Evolutionary conservation across 2,797 vertebrate species (phyloP).

Genomic region (Periophthalmus magnuspinnatus): DNA sequence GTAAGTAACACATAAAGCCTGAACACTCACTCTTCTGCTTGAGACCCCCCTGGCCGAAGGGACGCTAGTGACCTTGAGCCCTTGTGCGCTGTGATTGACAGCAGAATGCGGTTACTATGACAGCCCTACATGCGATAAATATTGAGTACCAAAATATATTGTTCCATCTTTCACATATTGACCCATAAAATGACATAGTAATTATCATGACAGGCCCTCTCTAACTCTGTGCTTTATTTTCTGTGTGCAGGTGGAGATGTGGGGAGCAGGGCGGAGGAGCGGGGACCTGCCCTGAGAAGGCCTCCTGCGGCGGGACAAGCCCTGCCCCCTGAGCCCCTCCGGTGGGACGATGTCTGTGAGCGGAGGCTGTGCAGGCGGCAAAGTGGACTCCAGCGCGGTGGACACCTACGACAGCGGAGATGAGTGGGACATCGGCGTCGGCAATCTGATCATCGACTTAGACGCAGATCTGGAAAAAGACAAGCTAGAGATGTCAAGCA

Average conservation of each 20-base stretch:
- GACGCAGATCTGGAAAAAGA: slow-evolving; percentile 99
- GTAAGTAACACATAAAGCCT: too few species aligned
- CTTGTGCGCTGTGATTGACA: too few species aligned
- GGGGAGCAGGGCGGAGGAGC: slow-evolving; percentile 70
- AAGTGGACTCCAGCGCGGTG: slow-evolving; percentile 99
- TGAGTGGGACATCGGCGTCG: slow-evolving; percentile 99
- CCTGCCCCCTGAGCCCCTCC: slow-evolving; percentile 70
- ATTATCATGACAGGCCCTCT: not conserved
- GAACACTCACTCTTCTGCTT: too few species aligned
- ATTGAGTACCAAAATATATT: too few species aligned
- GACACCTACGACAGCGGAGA: slow-evolving; percentile 99
- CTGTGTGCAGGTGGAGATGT: slow-evolving; percentile 74
- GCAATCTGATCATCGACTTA: slow-evolving; percentile 99
- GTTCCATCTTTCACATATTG: too few species aligned
- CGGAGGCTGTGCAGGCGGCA: slow-evolving; percentile 99
- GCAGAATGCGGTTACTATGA: too few species aligned
- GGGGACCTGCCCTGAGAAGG: slow-evolving; percentile 68
- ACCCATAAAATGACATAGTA: too few species aligned
- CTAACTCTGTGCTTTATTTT: not conserved
- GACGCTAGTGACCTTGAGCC: too few species aligned
- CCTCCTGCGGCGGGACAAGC: slow-evolving; percentile 61
- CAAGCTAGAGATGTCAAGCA: slow-evolving; percentile 99
- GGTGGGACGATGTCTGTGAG: slow-evolving; percentile 98
- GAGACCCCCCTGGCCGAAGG: too few species aligned
- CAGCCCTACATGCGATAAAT: too few species aligned